phyloP scores from a whole-genome alignment of 53 echinoderm and acorn worm species.

The Antedon mediterranea region DNA sequence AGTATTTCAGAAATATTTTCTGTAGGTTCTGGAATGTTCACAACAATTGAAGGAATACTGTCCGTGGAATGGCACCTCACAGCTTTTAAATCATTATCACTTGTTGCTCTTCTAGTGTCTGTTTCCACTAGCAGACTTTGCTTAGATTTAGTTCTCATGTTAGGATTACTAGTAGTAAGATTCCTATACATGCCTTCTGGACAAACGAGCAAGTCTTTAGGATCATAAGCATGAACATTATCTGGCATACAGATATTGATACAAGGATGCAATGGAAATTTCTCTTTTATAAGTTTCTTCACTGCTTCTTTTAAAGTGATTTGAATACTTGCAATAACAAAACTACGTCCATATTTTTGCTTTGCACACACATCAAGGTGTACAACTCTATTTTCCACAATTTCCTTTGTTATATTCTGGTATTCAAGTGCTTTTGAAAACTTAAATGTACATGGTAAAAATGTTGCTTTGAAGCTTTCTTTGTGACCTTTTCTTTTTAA shows the following conservation, averaged over 20 bases:
- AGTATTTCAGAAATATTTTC: constrained; percentile 27
- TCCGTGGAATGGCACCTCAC: constrained; percentile 66
- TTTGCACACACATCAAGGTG: constrained; percentile 73
- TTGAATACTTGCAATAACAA: constrained; percentile 72
- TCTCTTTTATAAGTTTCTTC: constrained; percentile 57
- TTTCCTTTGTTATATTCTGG: constrained; percentile 61
- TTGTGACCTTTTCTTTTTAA: constrained; percentile 40
- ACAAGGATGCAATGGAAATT: constrained; percentile 48
- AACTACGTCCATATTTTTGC: constrained; percentile 68
- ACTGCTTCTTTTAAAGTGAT: constrained; percentile 70
- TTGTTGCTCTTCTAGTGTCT: constrained; percentile 40
- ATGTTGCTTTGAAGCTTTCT: constrained; percentile 85
- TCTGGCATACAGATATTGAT: constrained; percentile 78
- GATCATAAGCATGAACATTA: constrained; percentile 74
- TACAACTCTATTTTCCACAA: constrained; percentile 40
- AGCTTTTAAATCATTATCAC: constrained; percentile 67
- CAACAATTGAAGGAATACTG: constrained; percentile 47
- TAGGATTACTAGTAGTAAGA: constrained; percentile 65
- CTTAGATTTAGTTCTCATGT: constrained; percentile 34
- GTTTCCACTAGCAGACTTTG: constrained; percentile 16
- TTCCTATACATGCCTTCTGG: constrained; percentile 84
- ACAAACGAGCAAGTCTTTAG: constrained; percentile 68
- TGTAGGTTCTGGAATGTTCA: constrained; percentile 22
- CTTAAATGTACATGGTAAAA: constrained; percentile 63
- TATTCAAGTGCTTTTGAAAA: constrained; percentile 78